Conservation (phyloP, 2,797 vertebrate species). For the Chelonia mydas region DNA sequence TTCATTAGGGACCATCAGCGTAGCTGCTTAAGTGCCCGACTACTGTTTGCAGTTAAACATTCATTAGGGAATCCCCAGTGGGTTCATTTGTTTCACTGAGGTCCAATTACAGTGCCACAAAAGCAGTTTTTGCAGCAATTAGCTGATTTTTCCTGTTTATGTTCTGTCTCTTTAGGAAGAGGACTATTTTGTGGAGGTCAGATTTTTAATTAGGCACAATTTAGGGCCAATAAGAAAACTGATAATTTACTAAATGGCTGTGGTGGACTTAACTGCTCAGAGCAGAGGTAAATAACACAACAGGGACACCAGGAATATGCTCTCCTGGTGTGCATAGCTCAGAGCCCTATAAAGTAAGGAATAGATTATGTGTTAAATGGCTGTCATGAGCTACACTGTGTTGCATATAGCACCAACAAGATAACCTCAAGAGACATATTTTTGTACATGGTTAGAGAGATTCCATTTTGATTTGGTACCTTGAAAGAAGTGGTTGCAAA, state of each 20-base stretch:
- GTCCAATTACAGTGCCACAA: slow-evolving; percentile 94
- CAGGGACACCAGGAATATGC: slow-evolving; percentile 74
- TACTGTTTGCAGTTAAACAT: slow-evolving; percentile 97
- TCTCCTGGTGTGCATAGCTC: slow-evolving; percentile 71
- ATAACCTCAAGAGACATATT: slow-evolving; percentile 10
- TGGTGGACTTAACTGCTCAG: slow-evolving; percentile 82
- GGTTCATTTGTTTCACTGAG: slow-evolving; percentile 94
- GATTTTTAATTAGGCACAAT: slow-evolving; percentile 93
- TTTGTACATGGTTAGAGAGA: not conserved
- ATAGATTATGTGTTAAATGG: slow-evolving; percentile 78
- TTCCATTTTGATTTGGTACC: not conserved
- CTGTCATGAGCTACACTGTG: slow-evolving; percentile 46
- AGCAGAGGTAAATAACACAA: slow-evolving; percentile 82
- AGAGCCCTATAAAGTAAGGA: slow-evolving; percentile 44
- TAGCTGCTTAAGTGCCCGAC: slow-evolving; percentile 86
- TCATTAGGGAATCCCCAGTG: slow-evolving; percentile 94
- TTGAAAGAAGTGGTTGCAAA: not conserved
- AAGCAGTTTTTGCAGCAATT: slow-evolving; percentile 92
- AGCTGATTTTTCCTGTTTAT: slow-evolving; percentile 98
- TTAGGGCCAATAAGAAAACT: slow-evolving; percentile 95
- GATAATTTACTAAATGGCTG: slow-evolving; percentile 91
- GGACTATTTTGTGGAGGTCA: slow-evolving; percentile 89
- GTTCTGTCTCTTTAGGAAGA: slow-evolving; percentile 91
- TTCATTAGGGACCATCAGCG: slow-evolving; percentile 88
- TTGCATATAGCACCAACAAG: not conserved